Base-by-base conservation (phyloP, 2,888 invertebrate species). In the Helobdella robusta region DNA sequence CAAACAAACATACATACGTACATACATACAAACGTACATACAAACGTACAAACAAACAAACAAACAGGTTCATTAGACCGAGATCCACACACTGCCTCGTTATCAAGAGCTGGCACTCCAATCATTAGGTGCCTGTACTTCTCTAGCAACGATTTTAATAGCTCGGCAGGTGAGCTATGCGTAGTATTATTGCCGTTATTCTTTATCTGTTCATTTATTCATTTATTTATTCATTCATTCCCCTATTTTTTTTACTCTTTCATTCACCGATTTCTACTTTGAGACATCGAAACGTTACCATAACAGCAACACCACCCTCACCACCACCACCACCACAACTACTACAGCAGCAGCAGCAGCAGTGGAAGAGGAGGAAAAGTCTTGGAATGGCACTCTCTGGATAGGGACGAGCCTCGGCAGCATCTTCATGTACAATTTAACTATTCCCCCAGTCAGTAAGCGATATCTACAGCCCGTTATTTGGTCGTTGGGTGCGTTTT, bases 341-440 rank as follows among this genome's bases (percentile, higher is more conserved):
- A 59, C 11, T 36, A 59, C 18, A 23, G 52, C 52, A 8, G 11
- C 15, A 52, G 11, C 15, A 8, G 52, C 18, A 52, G n/a, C n/a
- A 44, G 18, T 15, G 18, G 11, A 15, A 18, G 15, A 44, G n/a
- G n/a, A n/a, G n/a, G n/a, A n/a, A n/a, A n/a, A n/a, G n/a, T n/a
- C n/a, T n/a, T 40, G n/a, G n/a, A 35, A 35, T n/a, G 62, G 48
- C 6, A 62, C 62, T 1, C 50, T 62, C 34, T 62, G 62, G 62
- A 50, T 62, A 50, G 62, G 62, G 32, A 62, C 62, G 1, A 44
- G 46, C 11, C 11, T 40, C 8, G 62, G 62, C 18, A 40, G n/a
- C 32, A 44, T 62, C 25, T 44, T n/a, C 62, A 62, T 62, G 62
- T 62, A 44, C 50, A 62, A 62, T 32, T 30, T 62, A n/a, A 8